Evolutionary conservation across 2,113 vertebrate genomes (phyloP), one percentile per base, ranked within the genome.

Genomic region (Rana temporaria): DNA sequence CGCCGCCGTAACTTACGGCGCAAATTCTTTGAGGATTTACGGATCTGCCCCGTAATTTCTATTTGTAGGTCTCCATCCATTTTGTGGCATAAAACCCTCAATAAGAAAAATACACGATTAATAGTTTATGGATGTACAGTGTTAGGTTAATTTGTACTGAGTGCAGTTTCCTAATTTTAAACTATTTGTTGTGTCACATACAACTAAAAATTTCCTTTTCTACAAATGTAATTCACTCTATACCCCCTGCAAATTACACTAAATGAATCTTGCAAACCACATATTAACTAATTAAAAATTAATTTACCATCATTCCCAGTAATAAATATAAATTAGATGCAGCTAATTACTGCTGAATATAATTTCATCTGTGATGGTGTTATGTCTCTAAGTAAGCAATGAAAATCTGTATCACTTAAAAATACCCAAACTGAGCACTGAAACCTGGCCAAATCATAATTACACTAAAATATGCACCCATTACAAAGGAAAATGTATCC

Each of bases 201-300:
- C 56, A 75, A 75, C 19, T 67, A 59, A 38, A 60, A 74, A 74
- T 74, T 20, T 24, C 7, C 18, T 30, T 75, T 22, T 34, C 38
- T 26, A 60, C 74, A 32, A 77, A 75, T 75, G 72, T 38, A 62
- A 22, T 62, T 60, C 56, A 75, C 72, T 75, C 30, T 38, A 75
- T 70, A 62, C 48, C 63, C 42, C 76, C 55, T 24, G 38, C 78
- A 70, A 70, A 60, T 80, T 80, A 80, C 34, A 38, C 55, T 60
- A 42, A 62, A 24, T 60, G 53, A 4, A 69, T 69, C 19, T 30
- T 70, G 66, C 78, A 70, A 80, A 80, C 53, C 66, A 60, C 78
- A 80, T 59, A 80, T 70, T 70, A 80, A 70, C 80, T 82, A 75
- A 75, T 82, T 82, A 67, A 82, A 82, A 82, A 82, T 82, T 55